A percentile compares a stretch with the other conserved stretches of the same genome.
These are phyloP conservation scores for Calosoma granatense DNA, from an alignment of 1,140 invertebrate genomes.

Conservation along the genomic window DNA sequence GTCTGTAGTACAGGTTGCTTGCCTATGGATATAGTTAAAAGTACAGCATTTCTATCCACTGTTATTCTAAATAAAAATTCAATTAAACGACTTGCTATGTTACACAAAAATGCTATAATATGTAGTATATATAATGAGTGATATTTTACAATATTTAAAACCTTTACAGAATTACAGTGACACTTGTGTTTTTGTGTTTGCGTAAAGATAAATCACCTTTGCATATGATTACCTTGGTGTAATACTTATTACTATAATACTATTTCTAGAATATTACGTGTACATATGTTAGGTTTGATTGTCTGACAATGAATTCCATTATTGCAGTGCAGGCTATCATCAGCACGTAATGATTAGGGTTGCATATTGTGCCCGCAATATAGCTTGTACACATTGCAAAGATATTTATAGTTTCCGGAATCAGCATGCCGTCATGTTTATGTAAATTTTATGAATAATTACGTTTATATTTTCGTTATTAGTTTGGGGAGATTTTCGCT, in stretches of 20 bases:
- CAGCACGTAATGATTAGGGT: not conserved
- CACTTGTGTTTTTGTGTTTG: too few species aligned
- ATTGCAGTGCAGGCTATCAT: too few species aligned
- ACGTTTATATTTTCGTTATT: not conserved
- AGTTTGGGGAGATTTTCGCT: not conserved
- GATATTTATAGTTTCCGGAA: not conserved
- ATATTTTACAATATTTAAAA: too few species aligned
- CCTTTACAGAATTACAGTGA: too few species aligned
- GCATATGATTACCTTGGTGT: not conserved
- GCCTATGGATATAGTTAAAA: not conserved
- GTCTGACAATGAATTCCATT: not conserved
- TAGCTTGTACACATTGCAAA: not conserved
- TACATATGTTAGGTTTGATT: not conserved
- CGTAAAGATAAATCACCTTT: too few species aligned
- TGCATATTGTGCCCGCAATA: too few species aligned
- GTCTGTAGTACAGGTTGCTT: not conserved
- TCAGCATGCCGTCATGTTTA: not conserved
- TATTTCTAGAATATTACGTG: not conserved
- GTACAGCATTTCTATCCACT: not conserved
- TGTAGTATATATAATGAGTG: too few species aligned
- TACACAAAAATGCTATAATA: not conserved
- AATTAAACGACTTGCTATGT: not conserved
- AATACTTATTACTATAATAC: not conserved
- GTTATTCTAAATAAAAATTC: not conserved
- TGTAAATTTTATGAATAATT: not conserved